phyloP scores from a whole-genome alignment of 2,797 vertebrate genomes.

The Mus spretus region DNA sequence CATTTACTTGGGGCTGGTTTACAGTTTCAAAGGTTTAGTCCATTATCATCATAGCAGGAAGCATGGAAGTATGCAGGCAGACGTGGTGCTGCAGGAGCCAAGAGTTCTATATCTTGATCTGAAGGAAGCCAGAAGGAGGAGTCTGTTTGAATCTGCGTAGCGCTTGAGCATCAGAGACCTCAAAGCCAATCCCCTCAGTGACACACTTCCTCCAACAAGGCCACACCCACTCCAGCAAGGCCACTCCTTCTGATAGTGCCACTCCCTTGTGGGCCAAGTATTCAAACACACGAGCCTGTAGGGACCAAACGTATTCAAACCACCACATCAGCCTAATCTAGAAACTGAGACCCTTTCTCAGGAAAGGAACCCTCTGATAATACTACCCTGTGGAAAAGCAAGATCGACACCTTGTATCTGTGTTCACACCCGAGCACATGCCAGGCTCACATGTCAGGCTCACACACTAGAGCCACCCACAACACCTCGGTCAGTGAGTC shows the following conservation, averaged over 20 bases:
- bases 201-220: neutral
- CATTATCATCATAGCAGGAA: neutral
- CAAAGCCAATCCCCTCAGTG: neutral
- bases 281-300: neutral
- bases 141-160: neutral
- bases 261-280: neutral
- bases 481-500: accelerated
- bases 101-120: neutral
- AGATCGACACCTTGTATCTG: neutral
- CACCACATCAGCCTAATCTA: neutral
- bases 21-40: neutral
- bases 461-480: neutral
- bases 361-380: neutral
- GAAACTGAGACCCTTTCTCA: neutral
- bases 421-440: neutral
- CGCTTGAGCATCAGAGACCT: neutral
- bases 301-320: neutral
- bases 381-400: neutral
- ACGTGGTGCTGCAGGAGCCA: neutral
- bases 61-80: neutral
- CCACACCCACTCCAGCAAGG: too few relatives aligned
- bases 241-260: neutral
- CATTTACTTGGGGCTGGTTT: neutral
- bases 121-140: neutral
- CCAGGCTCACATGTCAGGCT: neutral